Evolutionary conservation across 2,113 vertebrate species (phyloP).

Genomic region (Tapirus terrestris): DNA sequence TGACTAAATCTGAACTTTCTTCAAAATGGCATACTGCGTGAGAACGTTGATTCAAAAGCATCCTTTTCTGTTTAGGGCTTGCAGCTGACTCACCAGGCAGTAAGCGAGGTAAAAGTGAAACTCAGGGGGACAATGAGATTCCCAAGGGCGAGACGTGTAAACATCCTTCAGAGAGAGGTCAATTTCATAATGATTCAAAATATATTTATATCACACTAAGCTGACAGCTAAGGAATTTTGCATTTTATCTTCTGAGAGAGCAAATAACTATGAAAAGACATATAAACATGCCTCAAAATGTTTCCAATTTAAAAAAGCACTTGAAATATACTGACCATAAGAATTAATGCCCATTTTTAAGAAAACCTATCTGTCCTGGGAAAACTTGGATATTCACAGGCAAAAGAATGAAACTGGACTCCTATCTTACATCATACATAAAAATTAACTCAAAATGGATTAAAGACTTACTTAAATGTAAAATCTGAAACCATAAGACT

Average conservation of each 20-base stretch:
- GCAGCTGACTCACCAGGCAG: background rate
- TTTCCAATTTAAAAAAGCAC: conserved; percentile 14
- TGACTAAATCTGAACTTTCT: background rate
- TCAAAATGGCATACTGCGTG: background rate
- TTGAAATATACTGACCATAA: background rate
- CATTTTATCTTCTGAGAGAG: background rate
- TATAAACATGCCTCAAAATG: background rate
- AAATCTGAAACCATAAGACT: background rate
- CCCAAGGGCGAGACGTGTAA: background rate
- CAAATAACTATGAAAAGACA: background rate
- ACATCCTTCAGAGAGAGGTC: background rate
- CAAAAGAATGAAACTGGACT: background rate
- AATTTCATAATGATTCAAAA: background rate
- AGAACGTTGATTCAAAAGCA: background rate
- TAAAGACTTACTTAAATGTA: background rate
- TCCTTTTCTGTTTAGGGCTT: background rate
- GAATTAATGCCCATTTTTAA: background rate
- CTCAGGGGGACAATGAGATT: background rate
- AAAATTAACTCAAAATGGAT: background rate
- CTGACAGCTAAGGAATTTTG: background rate
- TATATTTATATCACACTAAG: background rate
- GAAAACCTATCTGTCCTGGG: background rate
- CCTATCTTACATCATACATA: background rate
- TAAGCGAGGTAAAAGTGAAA: background rate
- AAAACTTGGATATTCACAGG: background rate